Base-by-base conservation (phyloP, 1,140 invertebrate species). In the Hyles euphorbiae region DNA sequence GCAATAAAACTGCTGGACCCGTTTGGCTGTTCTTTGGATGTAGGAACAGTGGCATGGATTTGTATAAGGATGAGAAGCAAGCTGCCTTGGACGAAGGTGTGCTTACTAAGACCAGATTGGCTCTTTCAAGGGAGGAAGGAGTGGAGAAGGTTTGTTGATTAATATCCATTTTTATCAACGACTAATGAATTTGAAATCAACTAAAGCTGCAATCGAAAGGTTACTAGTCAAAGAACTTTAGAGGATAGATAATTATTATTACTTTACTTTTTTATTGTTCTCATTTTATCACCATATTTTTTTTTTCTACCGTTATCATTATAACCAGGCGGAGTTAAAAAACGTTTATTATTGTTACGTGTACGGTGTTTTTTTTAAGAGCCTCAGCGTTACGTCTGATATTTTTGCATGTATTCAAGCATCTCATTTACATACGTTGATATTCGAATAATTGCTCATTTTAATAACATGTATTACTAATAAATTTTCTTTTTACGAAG, bases 11-110 rank as follows among this genome's bases (percentile, higher is more conserved):
- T 40, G 32, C 68, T 7, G 96, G 96, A 3, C 93, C 94, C 57
- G 93, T 97, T 74, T 95, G 93, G 89, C 82, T 98, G 32, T 98
- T 98, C 86, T 98, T 98, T 76, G 98, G 98, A 0, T 98, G 97
- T 72, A 92, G 97, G 50, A 93, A 94, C 65, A 93, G 89, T 44
- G 91, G 91, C 58, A 92, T 98, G 81, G 96, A 98, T 81, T 87
- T 99, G 7, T 98, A 98, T 78, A 90, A 92, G 59, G 91, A 96
- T 44, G 98, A 99, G 77, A 96, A 98, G 73, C 89, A 92, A 61
- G 81, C 92, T 65, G 94, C 97, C 91, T 66, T 94, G 47, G 78
- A 92, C 47, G 89, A 93, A 12, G 92, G 93, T 22, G 93, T 98
- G 50, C 81, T 99, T 33, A 91, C 93, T 50, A 92, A 94, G 70